Base-by-base conservation (phyloP, 1,140 invertebrate genomes). In the Drosophila sulfurigaster region DNA sequence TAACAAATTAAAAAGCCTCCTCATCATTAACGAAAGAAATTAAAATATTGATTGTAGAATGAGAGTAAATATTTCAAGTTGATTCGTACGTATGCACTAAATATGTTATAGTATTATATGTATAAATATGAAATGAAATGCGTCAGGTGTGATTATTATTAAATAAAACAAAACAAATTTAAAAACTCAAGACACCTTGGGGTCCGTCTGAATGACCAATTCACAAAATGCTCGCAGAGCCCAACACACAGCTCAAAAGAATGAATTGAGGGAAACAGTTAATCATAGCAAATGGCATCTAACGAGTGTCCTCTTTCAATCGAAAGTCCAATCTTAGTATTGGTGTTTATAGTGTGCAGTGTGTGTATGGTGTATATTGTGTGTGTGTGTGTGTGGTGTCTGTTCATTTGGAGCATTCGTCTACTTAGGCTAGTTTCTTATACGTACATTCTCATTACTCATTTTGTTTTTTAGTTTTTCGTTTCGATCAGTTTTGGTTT, bases 381-480 rank as follows among this genome's bases (percentile, higher is more conserved):
- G 62, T 54, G 56, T 60, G 63, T 63, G 52, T 73, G 54, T 69
- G 45, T 64, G 65, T 35, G 13, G 48, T 79, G 66, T 51, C 66
- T 82, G 69, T 73, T 80, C 49, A 58, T 74, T 87, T 87, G 78
- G 85, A 90, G 85, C 85, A 89, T 89, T 89, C 79, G 85, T 81
- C 85, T 89, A 89, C 85, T 89, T 89, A 89, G 78, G 78, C 85
- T 89, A 89, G 72, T 76, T 78, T 88, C 83, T 88, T 88, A 86
- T 87, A 82, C 79, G 77, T 86, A 82, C 63, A 76, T 81, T 81
- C 75, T 67, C 20, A 25, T 79, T 69, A 74, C 73, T 78, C 64
- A 62, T 72, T 81, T 54, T 58, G 75, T 15, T 28, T 74, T 70
- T 32, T 62, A n/a, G 46, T 77, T 72, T 69, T 54, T 48, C 46